Evolutionary conservation across 2,113 vertebrate genomes (phyloP).

Genomic region (Tenebrosternarchus preto): DNA sequence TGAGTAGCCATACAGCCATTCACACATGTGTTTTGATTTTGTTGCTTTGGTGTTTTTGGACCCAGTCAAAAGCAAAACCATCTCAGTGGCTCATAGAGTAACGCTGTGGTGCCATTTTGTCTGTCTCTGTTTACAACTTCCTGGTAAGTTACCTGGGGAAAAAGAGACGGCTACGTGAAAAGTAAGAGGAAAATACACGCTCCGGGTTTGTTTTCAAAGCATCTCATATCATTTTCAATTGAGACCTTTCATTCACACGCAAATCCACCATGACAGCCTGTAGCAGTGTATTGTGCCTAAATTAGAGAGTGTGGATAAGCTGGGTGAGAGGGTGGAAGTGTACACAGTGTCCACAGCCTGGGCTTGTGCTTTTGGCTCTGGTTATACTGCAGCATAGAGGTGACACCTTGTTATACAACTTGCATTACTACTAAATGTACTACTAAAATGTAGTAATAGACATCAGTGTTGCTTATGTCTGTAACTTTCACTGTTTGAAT

Average conservation of each 20-base stretch:
- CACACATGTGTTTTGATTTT: constrained; percentile 42
- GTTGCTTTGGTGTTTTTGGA: constrained; percentile 47
- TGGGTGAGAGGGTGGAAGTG: not conserved
- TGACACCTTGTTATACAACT: too few relatives aligned
- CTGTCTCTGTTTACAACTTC: constrained; percentile 63
- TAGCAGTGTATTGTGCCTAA: not conserved
- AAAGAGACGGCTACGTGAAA: too few relatives aligned
- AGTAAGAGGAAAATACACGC: constrained; percentile 36
- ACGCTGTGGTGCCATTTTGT: constrained; percentile 68
- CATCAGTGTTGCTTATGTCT: too few relatives aligned
- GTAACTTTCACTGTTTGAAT: too few relatives aligned
- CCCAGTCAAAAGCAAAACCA: constrained; percentile 50
- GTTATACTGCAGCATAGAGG: too few relatives aligned
- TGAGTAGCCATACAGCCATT: constrained; percentile 1
- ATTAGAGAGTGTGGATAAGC: not conserved
- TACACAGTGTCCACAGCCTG: not conserved
- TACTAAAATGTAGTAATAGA: too few relatives aligned
- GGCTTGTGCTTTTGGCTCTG: not conserved
- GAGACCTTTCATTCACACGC: constrained; percentile 32
- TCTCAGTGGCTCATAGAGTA: constrained; percentile 55
- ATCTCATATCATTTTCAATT: constrained; percentile 40
- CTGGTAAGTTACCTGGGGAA: constrained; percentile 49
- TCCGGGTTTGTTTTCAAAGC: constrained; percentile 38
- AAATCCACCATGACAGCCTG: constrained; percentile 8
- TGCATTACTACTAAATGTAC: too few relatives aligned